Conservation (phyloP, 2,113 vertebrate species). For the Turnix velox region DNA sequence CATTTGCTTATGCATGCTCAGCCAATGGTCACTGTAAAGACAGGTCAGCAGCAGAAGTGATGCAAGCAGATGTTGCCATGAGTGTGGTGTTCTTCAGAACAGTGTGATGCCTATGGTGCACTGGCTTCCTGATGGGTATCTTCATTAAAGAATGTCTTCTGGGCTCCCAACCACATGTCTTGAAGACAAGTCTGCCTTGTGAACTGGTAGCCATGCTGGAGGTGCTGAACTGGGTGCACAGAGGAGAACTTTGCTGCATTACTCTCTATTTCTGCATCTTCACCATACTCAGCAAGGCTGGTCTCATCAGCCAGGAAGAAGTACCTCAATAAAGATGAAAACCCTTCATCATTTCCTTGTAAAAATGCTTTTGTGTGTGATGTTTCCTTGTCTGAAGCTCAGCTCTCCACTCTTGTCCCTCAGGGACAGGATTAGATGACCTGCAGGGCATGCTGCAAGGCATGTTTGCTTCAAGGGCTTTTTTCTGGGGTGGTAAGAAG, state of each 20-base stretch:
- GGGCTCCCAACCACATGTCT: not conserved
- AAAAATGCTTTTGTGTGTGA: not conserved
- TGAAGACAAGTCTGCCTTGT: not conserved
- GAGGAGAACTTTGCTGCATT: not conserved
- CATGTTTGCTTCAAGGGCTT: not conserved
- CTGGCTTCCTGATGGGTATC: not conserved
- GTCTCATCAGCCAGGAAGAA: not conserved
- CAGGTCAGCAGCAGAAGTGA: not conserved
- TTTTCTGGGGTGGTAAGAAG: not conserved
- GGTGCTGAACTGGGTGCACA: not conserved
- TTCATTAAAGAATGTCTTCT: not conserved
- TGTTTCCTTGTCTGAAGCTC: not conserved
- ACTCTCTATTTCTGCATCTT: not conserved
- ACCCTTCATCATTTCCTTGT: not conserved
- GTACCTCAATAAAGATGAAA: not conserved
- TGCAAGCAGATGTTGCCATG: not conserved
- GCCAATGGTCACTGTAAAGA: not conserved
- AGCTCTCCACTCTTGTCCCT: not conserved
- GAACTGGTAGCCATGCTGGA: not conserved
- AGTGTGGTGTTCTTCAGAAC: not conserved
- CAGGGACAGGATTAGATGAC: not conserved
- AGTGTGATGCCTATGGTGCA: accelerated
- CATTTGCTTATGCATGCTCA: not conserved
- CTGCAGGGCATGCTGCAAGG: not conserved
- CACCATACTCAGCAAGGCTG: not conserved